Evolutionary conservation across 2,113 vertebrate species (phyloP), one percentile per base, ranked within the genome.

Genomic region (Helogale parvula): DNA sequence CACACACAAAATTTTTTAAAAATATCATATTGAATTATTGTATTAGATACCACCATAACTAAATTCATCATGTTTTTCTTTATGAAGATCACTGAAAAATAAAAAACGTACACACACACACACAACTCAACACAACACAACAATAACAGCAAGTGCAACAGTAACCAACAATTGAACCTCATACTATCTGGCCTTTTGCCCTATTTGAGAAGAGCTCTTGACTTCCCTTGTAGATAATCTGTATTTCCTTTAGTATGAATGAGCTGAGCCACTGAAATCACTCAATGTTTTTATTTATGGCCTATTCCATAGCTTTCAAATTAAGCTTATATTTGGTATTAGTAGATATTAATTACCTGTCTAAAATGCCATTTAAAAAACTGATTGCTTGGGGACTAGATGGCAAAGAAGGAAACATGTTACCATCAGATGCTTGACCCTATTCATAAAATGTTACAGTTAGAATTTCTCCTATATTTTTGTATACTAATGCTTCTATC

Each of bases 341-440:
- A 87, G 95, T 85, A 98, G 96, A 85, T 96, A 97, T 97, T 98
- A 96, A 97, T 98, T 98, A 97, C 96, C 89, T 97, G 97, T 97
- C 96, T 93, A 93, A 96, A 97, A 97, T 96, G 97, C 92, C 96
- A 96, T 98, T 97, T 97, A 85, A 90, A 96, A 96, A 97, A 95
- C 95, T 77, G 96, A 98, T 98, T 98, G 96, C 83, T 94, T 97
- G 94, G 95, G 92, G 95, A 97, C 63, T 96, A 88, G 89, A 63
- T 7, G 65, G 83, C 89, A 96, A 92, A 96, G 47, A 89, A 93
- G 87, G 96, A 76, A 87, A 31, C 87, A 90, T 97, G 96, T 97
- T 60, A 92, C 29, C 95, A 60, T 72, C 87, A 33, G 85, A 88
- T 72, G 93, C 90, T 88, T 81, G 87, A 95, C 83, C 52, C 89